These are phyloP conservation scores for Ceyx margarethae DNA, from an alignment of 2,113 vertebrate species.

Conservation along the genomic window DNA sequence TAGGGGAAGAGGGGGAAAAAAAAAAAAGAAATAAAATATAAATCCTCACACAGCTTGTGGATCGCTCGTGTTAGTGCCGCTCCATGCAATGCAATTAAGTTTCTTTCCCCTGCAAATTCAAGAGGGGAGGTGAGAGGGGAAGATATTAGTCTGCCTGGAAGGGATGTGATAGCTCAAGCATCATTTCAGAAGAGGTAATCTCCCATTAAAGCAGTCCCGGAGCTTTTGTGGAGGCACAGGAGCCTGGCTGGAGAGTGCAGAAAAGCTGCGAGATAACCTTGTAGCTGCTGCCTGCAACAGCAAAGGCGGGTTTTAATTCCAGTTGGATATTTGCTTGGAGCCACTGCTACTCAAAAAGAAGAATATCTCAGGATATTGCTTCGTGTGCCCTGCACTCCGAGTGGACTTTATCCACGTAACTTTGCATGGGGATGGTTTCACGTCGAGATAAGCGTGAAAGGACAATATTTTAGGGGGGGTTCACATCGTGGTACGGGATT, in stretches of 20 bases:
- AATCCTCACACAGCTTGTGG: background rate
- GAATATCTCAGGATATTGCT: background rate
- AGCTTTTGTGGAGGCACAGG: background rate
- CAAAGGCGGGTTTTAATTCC: background rate
- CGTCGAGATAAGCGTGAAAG: background rate
- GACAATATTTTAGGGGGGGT: background rate
- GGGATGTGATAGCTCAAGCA: background rate
- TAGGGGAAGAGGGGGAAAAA: background rate
- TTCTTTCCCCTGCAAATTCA: background rate
- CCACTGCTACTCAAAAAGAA: background rate
- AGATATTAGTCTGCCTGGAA: background rate
- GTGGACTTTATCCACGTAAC: background rate
- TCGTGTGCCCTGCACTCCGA: background rate
- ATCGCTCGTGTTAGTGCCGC: background rate
- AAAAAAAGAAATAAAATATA: background rate
- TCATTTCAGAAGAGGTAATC: background rate
- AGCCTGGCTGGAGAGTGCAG: background rate
- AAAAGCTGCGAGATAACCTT: background rate
- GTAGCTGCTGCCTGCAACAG: background rate
- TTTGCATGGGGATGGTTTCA: background rate
- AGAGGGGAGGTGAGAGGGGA: background rate
- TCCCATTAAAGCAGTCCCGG: background rate
- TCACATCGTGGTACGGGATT: background rate
- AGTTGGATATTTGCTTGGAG: background rate
- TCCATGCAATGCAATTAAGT: background rate